Percentiles rank a stretch among this genome's conserved stretches.
Conservation (phyloP, 2,888 invertebrate species). For the Cistogaster globosa region DNA sequence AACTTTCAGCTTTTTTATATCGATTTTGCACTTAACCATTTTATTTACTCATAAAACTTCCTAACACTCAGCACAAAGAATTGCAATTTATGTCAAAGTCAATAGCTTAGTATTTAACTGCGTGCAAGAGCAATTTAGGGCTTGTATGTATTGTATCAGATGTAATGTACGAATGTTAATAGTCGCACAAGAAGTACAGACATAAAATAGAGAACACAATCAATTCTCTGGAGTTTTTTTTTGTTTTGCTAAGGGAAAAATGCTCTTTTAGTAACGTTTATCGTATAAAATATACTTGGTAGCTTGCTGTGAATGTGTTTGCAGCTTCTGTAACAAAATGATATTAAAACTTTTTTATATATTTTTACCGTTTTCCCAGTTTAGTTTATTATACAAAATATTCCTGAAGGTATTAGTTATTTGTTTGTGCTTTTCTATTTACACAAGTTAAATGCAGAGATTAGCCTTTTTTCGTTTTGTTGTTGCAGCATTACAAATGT, state of each 20-base stretch:
- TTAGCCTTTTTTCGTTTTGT: conserved; percentile 20
- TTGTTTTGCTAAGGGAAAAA: conserved; percentile 46
- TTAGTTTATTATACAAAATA: conserved; percentile 53
- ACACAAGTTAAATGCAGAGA: not conserved
- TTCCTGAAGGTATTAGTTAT: conserved; percentile 43
- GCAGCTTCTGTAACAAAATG: conserved; percentile 18
- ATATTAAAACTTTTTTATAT: conserved; percentile 37
- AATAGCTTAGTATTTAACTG: not conserved
- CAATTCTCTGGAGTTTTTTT: conserved; percentile 34
- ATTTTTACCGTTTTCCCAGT: conserved; percentile 22
- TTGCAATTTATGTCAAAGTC: conserved; percentile 57
- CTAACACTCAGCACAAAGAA: conserved; percentile 66
- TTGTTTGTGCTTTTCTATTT: not conserved
- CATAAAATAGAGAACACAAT: conserved; percentile 9
- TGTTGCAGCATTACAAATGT: conserved; percentile 34
- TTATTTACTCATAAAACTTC: conserved; percentile 69
- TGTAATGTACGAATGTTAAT: conserved; percentile 30
- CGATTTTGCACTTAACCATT: conserved; percentile 65
- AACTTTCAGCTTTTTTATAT: conserved; percentile 31
- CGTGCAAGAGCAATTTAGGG: not conserved
- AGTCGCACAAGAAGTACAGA: conserved; percentile 10
- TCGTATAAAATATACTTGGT: conserved; percentile 68
- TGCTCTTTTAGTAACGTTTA: conserved; percentile 73
- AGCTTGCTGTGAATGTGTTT: conserved; percentile 25
- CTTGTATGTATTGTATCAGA: conserved; percentile 4